Percentiles rank a stretch among this genome's conserved stretches.
These are phyloP conservation scores for Mycalesis mineus DNA, from an alignment of 2,888 invertebrate species.

Conservation along the genomic window DNA sequence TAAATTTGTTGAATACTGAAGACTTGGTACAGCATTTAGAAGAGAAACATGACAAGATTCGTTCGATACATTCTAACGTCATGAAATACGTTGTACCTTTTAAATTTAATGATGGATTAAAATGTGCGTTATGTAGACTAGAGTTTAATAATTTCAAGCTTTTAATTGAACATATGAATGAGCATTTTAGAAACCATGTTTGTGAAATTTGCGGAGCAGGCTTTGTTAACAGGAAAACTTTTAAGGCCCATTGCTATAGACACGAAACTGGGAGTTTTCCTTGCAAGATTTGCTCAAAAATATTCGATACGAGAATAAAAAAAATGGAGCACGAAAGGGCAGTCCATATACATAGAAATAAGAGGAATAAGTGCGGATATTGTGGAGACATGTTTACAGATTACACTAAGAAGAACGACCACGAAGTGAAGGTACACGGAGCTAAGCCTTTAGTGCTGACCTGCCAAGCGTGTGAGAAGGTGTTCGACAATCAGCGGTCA, in stretches of 20 bases:
- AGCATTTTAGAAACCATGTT: slow-evolving; percentile 59
- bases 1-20: slow-evolving; percentile 31
- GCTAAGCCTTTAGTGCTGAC: slow-evolving; percentile 54
- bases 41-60: slow-evolving; percentile 36
- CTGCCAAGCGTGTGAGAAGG: slow-evolving; percentile 68
- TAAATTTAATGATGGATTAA: slow-evolving; percentile 38
- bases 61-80: slow-evolving; percentile 37
- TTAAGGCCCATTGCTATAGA: slow-evolving; percentile 43
- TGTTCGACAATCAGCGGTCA: slow-evolving; percentile 67
- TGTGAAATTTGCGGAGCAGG: slow-evolving; percentile 73
- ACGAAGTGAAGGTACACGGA: slow-evolving; percentile 55
- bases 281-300: slow-evolving; percentile 61
- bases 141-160: slow-evolving; percentile 28
- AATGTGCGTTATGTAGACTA: slow-evolving; percentile 40
- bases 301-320: slow-evolving; percentile 60
- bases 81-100: slow-evolving; percentile 45
- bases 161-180: slow-evolving; percentile 55
- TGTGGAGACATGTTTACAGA: slow-evolving; percentile 55
- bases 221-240: slow-evolving; percentile 49
- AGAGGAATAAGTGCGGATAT: slow-evolving; percentile 46
- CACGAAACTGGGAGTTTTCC: slow-evolving; percentile 48
- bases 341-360: slow-evolving; percentile 46
- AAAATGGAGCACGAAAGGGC: slow-evolving; percentile 59
- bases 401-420: slow-evolving; percentile 57
- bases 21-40: slow-evolving; percentile 41